A percentile compares a stretch with the other conserved stretches of the same genome.
Evolutionary conservation across 2,888 invertebrate species (phyloP).

Genomic region (Philereme transversata): DNA sequence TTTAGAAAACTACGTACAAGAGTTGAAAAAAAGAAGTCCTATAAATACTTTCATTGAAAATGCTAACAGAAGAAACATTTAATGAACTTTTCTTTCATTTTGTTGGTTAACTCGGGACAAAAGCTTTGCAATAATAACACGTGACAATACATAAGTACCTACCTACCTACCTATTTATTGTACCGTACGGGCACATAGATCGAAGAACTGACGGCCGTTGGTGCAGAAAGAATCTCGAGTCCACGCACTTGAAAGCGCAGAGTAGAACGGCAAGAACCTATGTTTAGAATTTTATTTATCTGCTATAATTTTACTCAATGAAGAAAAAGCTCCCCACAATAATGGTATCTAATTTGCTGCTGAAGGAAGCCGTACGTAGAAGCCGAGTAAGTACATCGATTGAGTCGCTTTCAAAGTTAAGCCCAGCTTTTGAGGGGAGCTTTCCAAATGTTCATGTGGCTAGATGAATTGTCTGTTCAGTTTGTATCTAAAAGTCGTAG

Average conservation of each 20-base stretch:
- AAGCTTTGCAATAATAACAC: constrained; percentile 1
- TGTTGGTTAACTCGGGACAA: neutral
- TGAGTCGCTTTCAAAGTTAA: constrained; percentile 39
- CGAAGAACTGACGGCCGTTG: too few species aligned
- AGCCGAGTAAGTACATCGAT: constrained; percentile 37
- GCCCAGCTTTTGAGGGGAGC: constrained; percentile 23
- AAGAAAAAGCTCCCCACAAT: constrained; percentile 28
- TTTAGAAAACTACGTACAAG: neutral
- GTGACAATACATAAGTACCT: neutral
- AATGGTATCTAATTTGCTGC: constrained; percentile 35
- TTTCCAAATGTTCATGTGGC: constrained; percentile 7
- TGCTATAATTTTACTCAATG: neutral
- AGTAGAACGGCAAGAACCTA: too few species aligned
- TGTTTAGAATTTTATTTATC: too few species aligned
- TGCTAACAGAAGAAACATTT: neutral
- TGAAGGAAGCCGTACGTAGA: constrained; percentile 35
- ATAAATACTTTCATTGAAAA: neutral
- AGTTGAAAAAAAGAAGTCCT: neutral
- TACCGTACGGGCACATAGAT: too few species aligned
- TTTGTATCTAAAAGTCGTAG: neutral
- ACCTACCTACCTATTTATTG: too few species aligned
- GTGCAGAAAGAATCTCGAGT: too few species aligned
- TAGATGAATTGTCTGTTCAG: neutral
- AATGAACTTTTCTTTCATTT: neutral
- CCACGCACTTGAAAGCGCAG: too few species aligned